Evolutionary conservation across 2,888 invertebrate species (phyloP), one percentile per base, ranked within the genome.

Genomic region (Synergus itoensis): DNA sequence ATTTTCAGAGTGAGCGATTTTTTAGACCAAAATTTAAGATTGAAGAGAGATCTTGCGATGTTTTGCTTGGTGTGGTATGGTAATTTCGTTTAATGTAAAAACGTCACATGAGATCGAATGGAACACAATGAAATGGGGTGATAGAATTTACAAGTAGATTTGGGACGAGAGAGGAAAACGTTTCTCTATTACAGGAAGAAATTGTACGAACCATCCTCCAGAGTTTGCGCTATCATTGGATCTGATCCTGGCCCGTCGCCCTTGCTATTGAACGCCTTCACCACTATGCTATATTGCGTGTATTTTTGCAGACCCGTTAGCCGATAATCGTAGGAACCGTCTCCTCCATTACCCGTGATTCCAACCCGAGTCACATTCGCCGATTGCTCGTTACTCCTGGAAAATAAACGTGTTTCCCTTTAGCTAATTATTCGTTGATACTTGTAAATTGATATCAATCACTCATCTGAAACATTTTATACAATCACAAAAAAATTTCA

Each of bases 221-320:
- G 94, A 78, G 97, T 97, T 87, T 96, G 95, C 7, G 96, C 95
- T 75, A 95, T 95, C 69, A 96, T 95, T 57, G 97, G 96, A 80
- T 96, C 95, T 62, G 96, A 97, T 14, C 96, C 95, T 1, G 97
- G 97, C 0, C 97, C 97, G 67, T 97, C 96, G 40, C 97, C 97
- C 88, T 97, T 94, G 88, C 96, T 97, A 86, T 97, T 97, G 90
- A 97, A 97, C 40, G 97, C 97, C 92, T 97, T 97, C 2, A 97
- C 96, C 65, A 97, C 96, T 43, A 97, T 95, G 85, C 95, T 96
- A 89, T 97, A 97, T 8, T 95, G 95, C 1, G 97, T 96, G 91
- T 95, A 97, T 92, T 97, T 97, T 88, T 95, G 94, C 53, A 97
- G 93, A 53, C 96, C 96, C 5, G 94, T 94, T 48, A 96, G 91